Conservation (phyloP, 2,113 vertebrate species). For the Myiozetetes cayanensis region DNA sequence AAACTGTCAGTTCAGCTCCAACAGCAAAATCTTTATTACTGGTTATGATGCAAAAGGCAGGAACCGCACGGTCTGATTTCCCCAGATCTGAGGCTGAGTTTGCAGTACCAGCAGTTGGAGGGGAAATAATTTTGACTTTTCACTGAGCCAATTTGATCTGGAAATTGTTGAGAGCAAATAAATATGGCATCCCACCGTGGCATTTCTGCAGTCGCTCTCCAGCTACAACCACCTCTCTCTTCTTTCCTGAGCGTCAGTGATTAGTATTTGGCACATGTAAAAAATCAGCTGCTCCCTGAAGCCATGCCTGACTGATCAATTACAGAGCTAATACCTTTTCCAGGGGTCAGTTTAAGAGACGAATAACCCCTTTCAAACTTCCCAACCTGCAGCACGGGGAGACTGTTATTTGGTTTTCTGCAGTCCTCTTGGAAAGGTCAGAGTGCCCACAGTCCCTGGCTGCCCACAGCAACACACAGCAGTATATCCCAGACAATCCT, state of each 20-base stretch:
- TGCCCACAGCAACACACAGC: neutral
- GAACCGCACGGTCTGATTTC: constrained; percentile 8
- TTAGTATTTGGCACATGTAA: constrained; percentile 20
- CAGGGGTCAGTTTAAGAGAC: neutral
- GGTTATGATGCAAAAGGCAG: constrained; percentile 42
- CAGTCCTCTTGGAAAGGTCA: constrained; percentile 20
- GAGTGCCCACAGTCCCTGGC: neutral
- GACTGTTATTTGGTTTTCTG: neutral
- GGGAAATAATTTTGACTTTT: constrained; percentile 43
- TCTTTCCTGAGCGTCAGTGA: neutral
- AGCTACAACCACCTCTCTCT: neutral
- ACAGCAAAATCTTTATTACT: constrained; percentile 35
- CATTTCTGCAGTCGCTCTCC: constrained; percentile 21
- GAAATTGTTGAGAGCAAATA: constrained; percentile 51
- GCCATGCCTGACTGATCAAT: constrained; percentile 20
- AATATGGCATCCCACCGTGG: constrained; percentile 43
- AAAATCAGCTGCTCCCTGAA: constrained; percentile 35
- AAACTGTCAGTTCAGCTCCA: constrained; percentile 43
- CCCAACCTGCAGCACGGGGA: neutral
- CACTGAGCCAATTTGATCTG: constrained; percentile 52
- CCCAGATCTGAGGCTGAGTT: constrained; percentile 27
- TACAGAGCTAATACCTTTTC: neutral
- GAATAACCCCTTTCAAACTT: constrained; percentile 8
- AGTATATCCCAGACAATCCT: neutral
- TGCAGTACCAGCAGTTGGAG: neutral